Evolutionary conservation across 2,113 vertebrate genomes (phyloP), one percentile per base, ranked within the genome.

Genomic region (Xiphorhynchus elegans): DNA sequence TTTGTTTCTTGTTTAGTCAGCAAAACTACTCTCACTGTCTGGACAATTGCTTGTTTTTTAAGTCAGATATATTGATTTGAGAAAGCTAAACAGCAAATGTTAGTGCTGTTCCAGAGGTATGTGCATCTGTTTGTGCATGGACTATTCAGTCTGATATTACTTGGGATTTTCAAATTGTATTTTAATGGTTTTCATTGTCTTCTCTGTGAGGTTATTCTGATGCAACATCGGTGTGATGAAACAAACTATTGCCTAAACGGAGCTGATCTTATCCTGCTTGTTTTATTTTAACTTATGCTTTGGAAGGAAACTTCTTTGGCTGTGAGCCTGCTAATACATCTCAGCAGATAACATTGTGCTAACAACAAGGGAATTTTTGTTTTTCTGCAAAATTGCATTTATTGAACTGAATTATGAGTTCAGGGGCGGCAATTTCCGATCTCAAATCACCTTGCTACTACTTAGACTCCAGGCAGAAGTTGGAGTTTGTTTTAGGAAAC

Each of bases 401-500:
- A 89, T 97, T 96, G 89, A 96, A 95, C 90, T 93, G 96, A 96
- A 95, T 96, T 91, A 96, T 80, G 78, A 96, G 87, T 96, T 96
- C 91, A 83, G 83, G 88, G 60, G 31, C 79, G 94, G 88, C 89
- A 85, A 75, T 96, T 96, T 97, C 63, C 93, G 58, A 15, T 95
- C 77, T 94, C 93, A 96, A 90, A 92, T 93, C 97, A 97, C 93
- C 93, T 95, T 85, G 93, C 87, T 96, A 76, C 82, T 97, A 82
- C 93, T 94, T 91, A 95, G 96, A 70, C 95, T 97, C 72, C 75
- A 62, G 87, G 82, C 78, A 90, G 96, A 97, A 97, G 87, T 89
- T 96, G 95, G 83, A 96, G 87, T 97, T 98, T 96, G 95, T 96
- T 98, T 97, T 97, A 91, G 94, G 97, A 97, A 98, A 97, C 97